These are phyloP conservation scores for Crossocerus cetratus DNA, from an alignment of 2,888 invertebrate genomes.

Conservation along the genomic window DNA sequence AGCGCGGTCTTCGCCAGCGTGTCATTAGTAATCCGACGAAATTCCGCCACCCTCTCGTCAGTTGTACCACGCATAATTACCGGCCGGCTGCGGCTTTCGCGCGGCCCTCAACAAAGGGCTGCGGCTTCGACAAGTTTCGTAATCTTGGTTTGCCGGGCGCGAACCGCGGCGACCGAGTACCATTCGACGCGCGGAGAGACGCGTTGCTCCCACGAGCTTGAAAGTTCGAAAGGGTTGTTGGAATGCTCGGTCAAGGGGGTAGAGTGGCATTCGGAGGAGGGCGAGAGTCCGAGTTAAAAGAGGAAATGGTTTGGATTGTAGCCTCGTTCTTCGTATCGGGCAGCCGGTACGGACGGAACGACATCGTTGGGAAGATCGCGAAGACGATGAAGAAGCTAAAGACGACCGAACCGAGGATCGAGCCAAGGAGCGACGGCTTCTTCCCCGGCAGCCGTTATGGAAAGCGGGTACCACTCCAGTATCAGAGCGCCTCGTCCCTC, in stretches of 20 bases:
- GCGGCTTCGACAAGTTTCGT: no score
- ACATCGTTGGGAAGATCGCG: slow-evolving; percentile 25
- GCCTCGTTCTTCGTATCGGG: slow-evolving; percentile 36
- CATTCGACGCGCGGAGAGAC: no score
- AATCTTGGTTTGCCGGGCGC: no score
- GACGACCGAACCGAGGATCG: no score
- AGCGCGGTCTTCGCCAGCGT: slow-evolving; percentile 5
- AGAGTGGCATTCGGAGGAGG: no score
- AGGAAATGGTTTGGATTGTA: slow-evolving; percentile 12
- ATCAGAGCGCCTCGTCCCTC: slow-evolving; percentile 21
- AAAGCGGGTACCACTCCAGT: slow-evolving; percentile 60
- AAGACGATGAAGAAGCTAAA: slow-evolving; percentile 35
- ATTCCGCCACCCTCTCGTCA: background rate
- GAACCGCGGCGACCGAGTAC: no score
- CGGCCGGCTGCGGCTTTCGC: background rate
- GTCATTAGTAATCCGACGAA: slow-evolving; percentile 14
- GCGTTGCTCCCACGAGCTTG: no score
- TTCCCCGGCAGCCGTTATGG: slow-evolving; percentile 73
- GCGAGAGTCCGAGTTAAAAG: no score
- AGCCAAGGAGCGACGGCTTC: slow-evolving; percentile 69
- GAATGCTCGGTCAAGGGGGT: no score
- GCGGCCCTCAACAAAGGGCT: background rate
- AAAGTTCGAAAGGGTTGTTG: no score
- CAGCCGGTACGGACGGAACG: slow-evolving; percentile 67
- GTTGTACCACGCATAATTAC: background rate